These are phyloP conservation scores for Cochlearius cochlearius DNA, from an alignment of 2,113 vertebrate species.

Conservation along the genomic window DNA sequence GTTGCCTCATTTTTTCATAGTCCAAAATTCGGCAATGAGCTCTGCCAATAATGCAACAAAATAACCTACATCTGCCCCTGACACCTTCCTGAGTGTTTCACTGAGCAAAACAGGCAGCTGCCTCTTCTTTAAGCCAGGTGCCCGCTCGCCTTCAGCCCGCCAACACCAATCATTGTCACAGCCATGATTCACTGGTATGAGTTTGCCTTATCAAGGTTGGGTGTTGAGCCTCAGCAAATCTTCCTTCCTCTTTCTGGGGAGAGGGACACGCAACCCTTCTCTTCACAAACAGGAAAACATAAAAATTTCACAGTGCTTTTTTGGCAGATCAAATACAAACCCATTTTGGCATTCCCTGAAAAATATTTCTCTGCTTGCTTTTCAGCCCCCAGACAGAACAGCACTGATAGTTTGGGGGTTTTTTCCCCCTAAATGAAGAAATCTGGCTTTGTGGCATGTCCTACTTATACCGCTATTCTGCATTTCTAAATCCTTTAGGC, in stretches of 20 bases:
- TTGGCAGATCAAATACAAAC: background rate
- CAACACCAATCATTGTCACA: background rate
- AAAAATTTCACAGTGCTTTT: background rate
- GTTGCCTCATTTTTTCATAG: background rate
- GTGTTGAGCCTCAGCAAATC: background rate
- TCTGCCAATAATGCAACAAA: background rate
- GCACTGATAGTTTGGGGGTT: rapidly evolving
- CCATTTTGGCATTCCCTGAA: background rate
- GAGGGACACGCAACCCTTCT: background rate
- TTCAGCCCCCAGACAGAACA: background rate
- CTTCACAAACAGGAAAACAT: background rate
- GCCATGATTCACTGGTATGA: background rate
- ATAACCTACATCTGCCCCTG: rapidly evolving
- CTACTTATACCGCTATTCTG: background rate
- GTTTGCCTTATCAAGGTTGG: background rate
- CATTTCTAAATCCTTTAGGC: background rate
- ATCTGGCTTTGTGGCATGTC: background rate
- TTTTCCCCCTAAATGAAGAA: background rate
- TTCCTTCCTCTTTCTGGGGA: background rate
- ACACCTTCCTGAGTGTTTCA: background rate
- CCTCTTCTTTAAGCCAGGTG: background rate
- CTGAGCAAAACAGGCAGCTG: background rate
- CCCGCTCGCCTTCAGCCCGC: background rate
- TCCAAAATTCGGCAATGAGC: background rate
- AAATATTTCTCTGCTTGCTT: background rate